Evolutionary conservation across 2,888 invertebrate species (phyloP).

Genomic region (Stictocephala bisonia): DNA sequence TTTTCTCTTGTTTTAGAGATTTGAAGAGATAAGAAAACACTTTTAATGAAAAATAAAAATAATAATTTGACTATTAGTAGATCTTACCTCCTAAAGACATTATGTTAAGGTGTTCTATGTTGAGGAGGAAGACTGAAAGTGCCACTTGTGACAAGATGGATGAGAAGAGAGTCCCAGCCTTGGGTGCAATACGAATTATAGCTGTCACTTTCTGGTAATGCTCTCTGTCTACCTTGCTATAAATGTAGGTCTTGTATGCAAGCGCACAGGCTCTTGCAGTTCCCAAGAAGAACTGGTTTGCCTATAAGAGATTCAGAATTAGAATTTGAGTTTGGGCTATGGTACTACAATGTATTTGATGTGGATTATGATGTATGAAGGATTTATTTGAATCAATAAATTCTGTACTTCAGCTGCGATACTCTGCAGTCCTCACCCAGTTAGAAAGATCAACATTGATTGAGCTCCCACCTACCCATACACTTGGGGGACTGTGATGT

Average conservation of each 20-base stretch:
- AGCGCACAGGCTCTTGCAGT: slow-evolving; percentile 12
- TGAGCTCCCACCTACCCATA: too few species aligned
- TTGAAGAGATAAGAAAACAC: not conserved
- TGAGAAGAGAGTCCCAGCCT: slow-evolving; percentile 21
- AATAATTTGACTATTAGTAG: not conserved
- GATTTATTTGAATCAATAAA: too few species aligned
- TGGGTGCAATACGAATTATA: slow-evolving; percentile 16
- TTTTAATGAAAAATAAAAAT: not conserved
- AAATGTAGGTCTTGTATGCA: slow-evolving; percentile 33
- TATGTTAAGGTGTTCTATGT: slow-evolving; percentile 16
- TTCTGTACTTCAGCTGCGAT: too few species aligned
- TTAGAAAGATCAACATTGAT: too few species aligned
- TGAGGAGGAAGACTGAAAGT: slow-evolving; percentile 15
- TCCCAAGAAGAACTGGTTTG: slow-evolving; percentile 19
- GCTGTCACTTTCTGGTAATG: slow-evolving; percentile 29
- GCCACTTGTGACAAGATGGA: slow-evolving; percentile 18
- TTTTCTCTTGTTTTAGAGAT: too few species aligned
- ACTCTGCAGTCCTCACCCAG: too few species aligned
- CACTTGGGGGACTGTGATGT: too few species aligned
- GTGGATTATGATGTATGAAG: too few species aligned
- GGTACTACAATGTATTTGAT: too few species aligned
- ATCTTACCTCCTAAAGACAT: slow-evolving; percentile 10
- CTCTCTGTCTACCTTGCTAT: slow-evolving; percentile 6
- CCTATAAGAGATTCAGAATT: too few species aligned
- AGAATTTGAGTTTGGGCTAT: too few species aligned